phyloP scores from a whole-genome alignment of 2,113 vertebrate genomes.

The Apeltes quadracus region DNA sequence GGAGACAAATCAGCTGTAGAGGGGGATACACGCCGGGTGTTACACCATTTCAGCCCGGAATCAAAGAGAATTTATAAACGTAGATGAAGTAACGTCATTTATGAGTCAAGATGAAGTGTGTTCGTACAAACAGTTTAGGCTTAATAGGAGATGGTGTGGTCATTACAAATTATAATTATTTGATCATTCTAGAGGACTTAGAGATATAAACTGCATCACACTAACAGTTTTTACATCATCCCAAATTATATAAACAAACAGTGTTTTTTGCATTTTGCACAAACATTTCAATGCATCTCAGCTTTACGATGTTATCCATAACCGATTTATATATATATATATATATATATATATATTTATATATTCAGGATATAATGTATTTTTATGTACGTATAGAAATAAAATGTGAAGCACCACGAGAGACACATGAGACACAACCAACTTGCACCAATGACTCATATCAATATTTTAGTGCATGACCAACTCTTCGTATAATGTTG shows the following conservation, averaged over 20 bases:
- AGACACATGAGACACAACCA: not conserved
- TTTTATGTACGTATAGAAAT: not conserved
- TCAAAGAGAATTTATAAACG: not conserved
- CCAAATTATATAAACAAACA: no score
- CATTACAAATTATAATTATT: not conserved
- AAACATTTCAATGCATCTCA: no score
- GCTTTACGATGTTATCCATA: not conserved
- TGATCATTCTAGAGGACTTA: not conserved
- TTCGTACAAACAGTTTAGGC: no score
- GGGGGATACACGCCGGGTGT: not conserved
- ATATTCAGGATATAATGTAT: not conserved
- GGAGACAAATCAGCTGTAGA: not conserved
- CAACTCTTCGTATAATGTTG: constrained; percentile 13
- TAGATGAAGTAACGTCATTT: not conserved
- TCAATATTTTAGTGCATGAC: not conserved
- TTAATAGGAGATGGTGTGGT: not conserved
- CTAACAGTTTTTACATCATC: no score
- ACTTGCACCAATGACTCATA: not conserved
- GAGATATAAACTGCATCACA: no score
- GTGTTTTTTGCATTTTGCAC: no score
- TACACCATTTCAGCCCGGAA: constrained; percentile 2
- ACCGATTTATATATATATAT: not conserved
- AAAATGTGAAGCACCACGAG: not conserved
- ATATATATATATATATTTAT: not conserved
- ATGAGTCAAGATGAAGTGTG: not conserved